Evolutionary conservation across 2,113 vertebrate genomes (phyloP), one percentile per base, ranked within the genome.

Genomic region (Mesoclemmys tuberculata): DNA sequence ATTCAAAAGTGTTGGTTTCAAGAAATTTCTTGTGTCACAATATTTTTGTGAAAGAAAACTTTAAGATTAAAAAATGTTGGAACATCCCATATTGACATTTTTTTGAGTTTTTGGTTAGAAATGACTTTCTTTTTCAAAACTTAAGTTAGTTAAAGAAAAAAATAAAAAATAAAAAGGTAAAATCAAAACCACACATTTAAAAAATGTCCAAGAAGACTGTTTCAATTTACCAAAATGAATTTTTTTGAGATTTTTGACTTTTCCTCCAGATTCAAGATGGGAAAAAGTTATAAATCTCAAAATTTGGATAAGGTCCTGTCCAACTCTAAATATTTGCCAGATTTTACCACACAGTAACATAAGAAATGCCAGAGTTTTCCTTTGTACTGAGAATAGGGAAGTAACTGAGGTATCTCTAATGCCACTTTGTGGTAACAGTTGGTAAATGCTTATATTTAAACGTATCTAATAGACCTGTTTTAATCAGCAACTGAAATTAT

Each of bases 161-260:
- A 41, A 56, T 81, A 78, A 8, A 13, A 56, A 8, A 3, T 68
- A n/a, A 68, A 2, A 38, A 61, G 75, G 82, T 77, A 14, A 51
- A 92, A 86, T 56, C 8, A 41, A 41, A 74, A 22, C 8, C 0
- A 0, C 0, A 26, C 38, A 54, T 6, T 52, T 2, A 31, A 77
- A 83, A 74, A 55, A 84, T 49, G 22, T 54, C 4, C 82, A 86
- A 79, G 29, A 0, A 82, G 61, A 74, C 2, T 48, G 2, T 74
- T 84, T 56, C 74, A 22, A 46, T 56, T 41, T 3, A 81, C 13
- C 27, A 80, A 88, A 74, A 3, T 22, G 3, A 35, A 31, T 2
- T 10, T 90, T 54, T 77, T 54, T 55, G 31, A 44, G n/a, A 29
- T 74, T 93, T 51, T 93, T 92, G 5, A 90, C 3, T 16, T 71